A percentile compares a stretch with the other conserved stretches of the same genome.
Conservation (phyloP, 2,113 vertebrate species). For the Phoenicopterus ruber region DNA sequence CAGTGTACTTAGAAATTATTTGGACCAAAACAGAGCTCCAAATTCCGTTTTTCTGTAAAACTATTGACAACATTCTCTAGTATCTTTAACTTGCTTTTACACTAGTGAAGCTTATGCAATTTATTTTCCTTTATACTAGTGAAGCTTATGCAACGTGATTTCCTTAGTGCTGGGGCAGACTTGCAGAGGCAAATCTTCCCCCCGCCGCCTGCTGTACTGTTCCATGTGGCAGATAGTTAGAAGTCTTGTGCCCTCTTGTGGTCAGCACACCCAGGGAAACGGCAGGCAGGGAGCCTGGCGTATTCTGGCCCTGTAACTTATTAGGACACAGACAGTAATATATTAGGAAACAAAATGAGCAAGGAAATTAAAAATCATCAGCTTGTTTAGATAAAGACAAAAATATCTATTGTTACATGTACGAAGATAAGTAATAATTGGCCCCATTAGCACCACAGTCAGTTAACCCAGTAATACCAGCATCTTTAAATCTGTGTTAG, state of each 20-base stretch:
- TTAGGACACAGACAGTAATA: not conserved
- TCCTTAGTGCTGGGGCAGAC: not conserved
- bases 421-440: not conserved
- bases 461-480: not conserved
- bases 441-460: not conserved
- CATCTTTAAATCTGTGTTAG: not conserved
- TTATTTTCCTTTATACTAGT: not conserved
- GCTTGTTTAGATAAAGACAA: not conserved
- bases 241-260: slow-evolving; percentile 52
- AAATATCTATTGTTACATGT: not conserved
- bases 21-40: not conserved
- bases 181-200: not conserved
- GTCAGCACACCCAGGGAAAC: not conserved
- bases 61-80: not conserved
- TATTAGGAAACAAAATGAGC: not conserved
- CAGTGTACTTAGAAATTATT: not conserved
- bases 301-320: fast-evolving
- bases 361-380: not conserved
- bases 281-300: not conserved
- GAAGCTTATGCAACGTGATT: not conserved
- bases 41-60: not conserved
- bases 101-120: not conserved
- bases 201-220: fast-evolving
- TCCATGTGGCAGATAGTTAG: not conserved
- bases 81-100: not conserved